phyloP scores from a whole-genome alignment of 2,888 invertebrate species.

The Aproaerema taeniolella region DNA sequence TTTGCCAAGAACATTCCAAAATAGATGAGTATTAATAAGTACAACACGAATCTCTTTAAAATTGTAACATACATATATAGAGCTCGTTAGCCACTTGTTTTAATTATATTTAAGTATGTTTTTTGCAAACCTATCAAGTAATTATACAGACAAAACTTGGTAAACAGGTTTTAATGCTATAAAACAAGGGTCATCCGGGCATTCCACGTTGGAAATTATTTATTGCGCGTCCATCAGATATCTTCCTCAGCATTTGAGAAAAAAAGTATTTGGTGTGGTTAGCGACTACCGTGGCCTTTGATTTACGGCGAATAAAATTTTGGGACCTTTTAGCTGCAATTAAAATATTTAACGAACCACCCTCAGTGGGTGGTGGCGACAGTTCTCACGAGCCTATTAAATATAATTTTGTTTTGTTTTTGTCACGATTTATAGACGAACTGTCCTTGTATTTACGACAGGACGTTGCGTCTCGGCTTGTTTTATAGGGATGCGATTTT shows the following conservation, averaged over 20 bases:
- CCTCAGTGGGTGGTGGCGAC: constrained; percentile 75
- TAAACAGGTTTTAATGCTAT: background rate
- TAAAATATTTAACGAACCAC: constrained; percentile 70
- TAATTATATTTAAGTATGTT: background rate
- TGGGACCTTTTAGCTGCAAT: constrained; percentile 68
- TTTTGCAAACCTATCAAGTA: no score
- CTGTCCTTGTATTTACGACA: constrained; percentile 42
- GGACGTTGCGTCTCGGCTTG: constrained; percentile 32
- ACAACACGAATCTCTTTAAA: no score
- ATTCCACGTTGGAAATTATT: no score
- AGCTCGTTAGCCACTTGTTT: background rate
- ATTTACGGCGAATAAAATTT: constrained; percentile 70
- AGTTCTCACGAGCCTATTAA: constrained; percentile 76
- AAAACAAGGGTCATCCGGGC: no score
- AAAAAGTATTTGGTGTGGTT: constrained; percentile 27
- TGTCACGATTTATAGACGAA: constrained; percentile 42
- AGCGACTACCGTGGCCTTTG: constrained; percentile 63
- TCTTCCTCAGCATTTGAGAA: constrained; percentile 22
- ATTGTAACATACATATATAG: no score
- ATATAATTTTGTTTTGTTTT: constrained; percentile 72
- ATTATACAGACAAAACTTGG: background rate
- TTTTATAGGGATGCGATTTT: constrained; percentile 40
- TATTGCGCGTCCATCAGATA: constrained; percentile 26
- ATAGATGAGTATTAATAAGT: no score
- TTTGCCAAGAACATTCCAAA: no score